Base-by-base conservation (phyloP, 2,797 vertebrate species). In the Ambastaia sidthimunki region DNA sequence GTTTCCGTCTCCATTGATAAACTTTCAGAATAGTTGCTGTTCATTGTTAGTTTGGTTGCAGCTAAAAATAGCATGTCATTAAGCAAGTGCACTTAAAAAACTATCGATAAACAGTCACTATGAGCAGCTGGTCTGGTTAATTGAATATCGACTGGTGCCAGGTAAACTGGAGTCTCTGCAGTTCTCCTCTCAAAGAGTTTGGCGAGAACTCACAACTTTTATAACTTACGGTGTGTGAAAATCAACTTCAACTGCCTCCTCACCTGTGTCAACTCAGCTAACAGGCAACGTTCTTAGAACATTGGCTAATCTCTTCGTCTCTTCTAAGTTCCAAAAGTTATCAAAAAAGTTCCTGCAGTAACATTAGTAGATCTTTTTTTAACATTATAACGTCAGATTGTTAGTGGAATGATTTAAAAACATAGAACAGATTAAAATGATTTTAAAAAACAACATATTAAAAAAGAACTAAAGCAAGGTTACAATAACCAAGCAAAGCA, bases 121-220 rank as follows among this genome's bases (percentile, higher is more conserved):
- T 83, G 81, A 88, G 86, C 82, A 86, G 85, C 88, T 88, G 84
- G 82, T 71, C 81, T 80, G 87, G 89, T 90, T 93, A 94, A 94
- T 93, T 92, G 89, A 92, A 92, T 92, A 94, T 94, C 71, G 92
- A 94, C 90, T 88, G 82, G 84, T 90, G 84, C 84, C 86, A 83
- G 59, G 37, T 84, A 82, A 76, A 84, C 85, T 83, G 74, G 83
- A 91, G 86, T 78, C 75, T 84, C 81, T 89, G 87, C 83, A 84
- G 85, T 88, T 85, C 86, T 84, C 81, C 69, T 78, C 80, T 81
- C 12, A 50, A n/a, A 44, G 69, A 44, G 48, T 72, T 72, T 59
- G 60, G 12, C 12, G 21, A 67, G 34, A 18, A 18, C 48, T 60
- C 71, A 82, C 82, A 76, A 84, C 78, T 28, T 7, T 89, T 86